These are phyloP conservation scores for Lepidotrigona ventralis DNA, from an alignment of 1,140 invertebrate genomes.

Conservation along the genomic window DNA sequence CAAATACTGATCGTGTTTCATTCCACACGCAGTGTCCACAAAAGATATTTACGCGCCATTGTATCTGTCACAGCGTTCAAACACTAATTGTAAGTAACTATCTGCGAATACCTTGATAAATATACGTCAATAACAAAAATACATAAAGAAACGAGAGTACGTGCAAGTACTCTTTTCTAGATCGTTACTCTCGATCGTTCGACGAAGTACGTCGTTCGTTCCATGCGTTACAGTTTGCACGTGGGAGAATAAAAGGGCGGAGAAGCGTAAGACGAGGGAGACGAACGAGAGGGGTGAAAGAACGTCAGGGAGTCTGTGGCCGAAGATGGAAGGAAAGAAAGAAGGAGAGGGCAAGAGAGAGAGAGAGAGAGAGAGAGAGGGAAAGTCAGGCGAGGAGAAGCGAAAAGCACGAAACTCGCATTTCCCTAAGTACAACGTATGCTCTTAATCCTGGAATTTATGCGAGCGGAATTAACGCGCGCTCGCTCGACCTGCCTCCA, in stretches of 20 bases:
- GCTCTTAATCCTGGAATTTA: constrained; percentile 75
- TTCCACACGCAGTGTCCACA: too few relatives aligned
- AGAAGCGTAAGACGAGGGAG: constrained; percentile 24
- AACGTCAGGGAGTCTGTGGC: constrained; percentile 1
- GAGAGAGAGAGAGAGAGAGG: neutral
- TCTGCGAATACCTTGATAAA: too few relatives aligned
- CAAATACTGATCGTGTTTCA: too few relatives aligned
- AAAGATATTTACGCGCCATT: too few relatives aligned
- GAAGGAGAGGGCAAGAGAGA: neutral
- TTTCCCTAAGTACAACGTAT: constrained; percentile 76
- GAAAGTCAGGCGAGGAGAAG: constrained; percentile 41
- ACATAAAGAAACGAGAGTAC: too few relatives aligned
- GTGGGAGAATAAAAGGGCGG: neutral
- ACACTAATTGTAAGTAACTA: too few relatives aligned
- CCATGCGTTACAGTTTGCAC: constrained; percentile 31
- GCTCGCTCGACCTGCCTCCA: constrained; percentile 48
- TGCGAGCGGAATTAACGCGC: constrained; percentile 74
- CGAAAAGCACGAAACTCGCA: constrained; percentile 68
- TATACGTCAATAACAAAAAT: too few relatives aligned
- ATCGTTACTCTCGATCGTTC: neutral
- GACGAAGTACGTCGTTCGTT: neutral
- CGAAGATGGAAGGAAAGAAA: constrained; percentile 19
- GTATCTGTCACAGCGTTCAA: too few relatives aligned
- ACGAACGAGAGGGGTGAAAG: constrained; percentile 38
- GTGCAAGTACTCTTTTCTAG: neutral